These are phyloP conservation scores for Myopa testacea DNA, from an alignment of 2,888 invertebrate species.

Conservation along the genomic window DNA sequence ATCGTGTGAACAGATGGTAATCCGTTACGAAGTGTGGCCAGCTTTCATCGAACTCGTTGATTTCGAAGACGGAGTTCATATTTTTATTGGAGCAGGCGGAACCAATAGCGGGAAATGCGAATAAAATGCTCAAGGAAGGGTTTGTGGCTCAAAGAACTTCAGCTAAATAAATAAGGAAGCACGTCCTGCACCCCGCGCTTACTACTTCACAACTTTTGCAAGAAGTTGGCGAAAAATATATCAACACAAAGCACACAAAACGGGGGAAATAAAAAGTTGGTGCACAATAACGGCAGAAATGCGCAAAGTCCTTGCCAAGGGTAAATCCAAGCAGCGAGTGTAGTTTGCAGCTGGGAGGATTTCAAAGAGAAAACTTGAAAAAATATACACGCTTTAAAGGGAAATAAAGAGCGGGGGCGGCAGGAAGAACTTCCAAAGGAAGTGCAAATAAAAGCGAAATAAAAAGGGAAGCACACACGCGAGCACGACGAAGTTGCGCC, in stretches of 20 bases:
- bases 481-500: conserved; percentile 21
- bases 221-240: conserved; percentile 18
- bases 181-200: neutral
- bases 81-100: too few species aligned
- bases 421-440: conserved; percentile 22
- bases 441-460: conserved; percentile 29
- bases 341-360: conserved; percentile 48
- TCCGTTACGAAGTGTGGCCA: too few species aligned
- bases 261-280: conserved; percentile 59
- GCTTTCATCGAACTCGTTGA: too few species aligned
- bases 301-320: conserved; percentile 62
- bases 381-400: neutral
- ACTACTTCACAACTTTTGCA: conserved; percentile 27
- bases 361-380: conserved; percentile 24
- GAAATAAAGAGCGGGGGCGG: neutral
- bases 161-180: neutral
- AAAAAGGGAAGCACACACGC: neutral
- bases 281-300: conserved; percentile 30
- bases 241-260: conserved; percentile 50
- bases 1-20: too few species aligned
- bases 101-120: too few species aligned
- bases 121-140: too few species aligned
- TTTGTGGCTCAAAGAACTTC: too few species aligned
- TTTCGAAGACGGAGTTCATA: too few species aligned
- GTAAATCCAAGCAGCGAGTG: conserved; percentile 59